These are phyloP conservation scores for Junco hyemalis DNA, from an alignment of 2,113 vertebrate species.

Conservation along the genomic window DNA sequence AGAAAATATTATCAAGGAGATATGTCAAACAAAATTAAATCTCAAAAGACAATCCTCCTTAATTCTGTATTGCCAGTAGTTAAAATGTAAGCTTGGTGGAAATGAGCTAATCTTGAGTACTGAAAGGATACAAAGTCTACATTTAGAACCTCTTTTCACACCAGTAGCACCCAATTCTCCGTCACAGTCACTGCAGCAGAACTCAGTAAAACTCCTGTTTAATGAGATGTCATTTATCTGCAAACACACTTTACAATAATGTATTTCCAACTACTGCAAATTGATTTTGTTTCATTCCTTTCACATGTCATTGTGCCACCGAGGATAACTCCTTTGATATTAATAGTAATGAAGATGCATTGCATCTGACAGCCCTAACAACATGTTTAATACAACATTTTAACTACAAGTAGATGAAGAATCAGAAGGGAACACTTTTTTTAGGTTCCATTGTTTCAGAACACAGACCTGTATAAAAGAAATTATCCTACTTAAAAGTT, in stretches of 20 bases:
- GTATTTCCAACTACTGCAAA: constrained; percentile 15
- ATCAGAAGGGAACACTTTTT: background rate
- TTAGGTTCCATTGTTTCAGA: constrained; percentile 10
- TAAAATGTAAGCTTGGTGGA: background rate
- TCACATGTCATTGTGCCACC: constrained; percentile 4
- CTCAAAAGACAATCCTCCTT: background rate
- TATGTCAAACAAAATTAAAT: background rate
- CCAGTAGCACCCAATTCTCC: background rate
- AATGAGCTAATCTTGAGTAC: background rate
- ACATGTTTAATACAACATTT: constrained; percentile 46
- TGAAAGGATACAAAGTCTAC: background rate
- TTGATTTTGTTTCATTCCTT: constrained; percentile 35
- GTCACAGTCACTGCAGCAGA: background rate
- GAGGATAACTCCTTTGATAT: constrained; percentile 33
- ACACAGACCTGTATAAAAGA: background rate
- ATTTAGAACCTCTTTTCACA: background rate
- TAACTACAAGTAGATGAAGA: constrained; percentile 25
- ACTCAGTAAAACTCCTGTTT: background rate
- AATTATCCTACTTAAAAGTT: constrained; percentile 39
- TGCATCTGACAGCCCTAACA: constrained; percentile 52
- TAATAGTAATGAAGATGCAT: constrained; percentile 48
- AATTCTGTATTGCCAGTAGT: background rate
- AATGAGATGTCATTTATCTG: background rate
- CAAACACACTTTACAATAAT: constrained; percentile 12
- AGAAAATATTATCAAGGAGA: background rate